Percentiles rank a stretch among this genome's conserved stretches.
Evolutionary conservation across 1,140 invertebrate species (phyloP).

Genomic region (Plodia interpunctella): DNA sequence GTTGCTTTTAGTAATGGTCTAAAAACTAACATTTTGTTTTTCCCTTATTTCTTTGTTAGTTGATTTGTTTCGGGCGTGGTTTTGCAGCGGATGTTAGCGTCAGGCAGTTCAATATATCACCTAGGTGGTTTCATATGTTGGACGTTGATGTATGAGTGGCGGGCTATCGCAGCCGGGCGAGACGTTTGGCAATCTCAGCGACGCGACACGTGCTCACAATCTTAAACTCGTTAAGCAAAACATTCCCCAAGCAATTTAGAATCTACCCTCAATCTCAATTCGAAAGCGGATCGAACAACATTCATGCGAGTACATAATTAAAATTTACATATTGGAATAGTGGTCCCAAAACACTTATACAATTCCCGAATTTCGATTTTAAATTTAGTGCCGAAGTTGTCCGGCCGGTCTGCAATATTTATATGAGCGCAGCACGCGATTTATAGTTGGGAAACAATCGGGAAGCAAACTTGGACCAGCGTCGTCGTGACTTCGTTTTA

Average conservation of each 20-base stretch:
- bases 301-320: background rate
- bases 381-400: constrained; percentile 67
- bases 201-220: constrained; percentile 54
- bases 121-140: constrained; percentile 59
- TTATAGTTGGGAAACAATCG: constrained; percentile 70
- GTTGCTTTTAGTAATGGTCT: constrained; percentile 22
- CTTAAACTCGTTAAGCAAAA: constrained; percentile 58
- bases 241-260: constrained; percentile 47
- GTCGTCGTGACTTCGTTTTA: constrained; percentile 70
- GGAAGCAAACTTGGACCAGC: constrained; percentile 60
- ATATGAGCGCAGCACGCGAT: constrained; percentile 60
- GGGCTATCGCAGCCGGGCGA: constrained; percentile 36
- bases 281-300: constrained; percentile 22
- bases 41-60: background rate
- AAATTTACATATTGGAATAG: constrained; percentile 12
- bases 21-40: background rate
- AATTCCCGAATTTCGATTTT: constrained; percentile 56
- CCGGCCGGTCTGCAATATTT: constrained; percentile 52
- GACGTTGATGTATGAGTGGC: constrained; percentile 61
- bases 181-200: constrained; percentile 52
- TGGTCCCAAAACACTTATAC: constrained; percentile 27
- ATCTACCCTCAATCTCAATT: constrained; percentile 42
- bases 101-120: no score
- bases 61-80: constrained; percentile 21
- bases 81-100: background rate